These are phyloP conservation scores for Anthopleura xanthogrammica DNA, from an alignment of 92 coral and sea anemone genomes.

Conservation along the genomic window DNA sequence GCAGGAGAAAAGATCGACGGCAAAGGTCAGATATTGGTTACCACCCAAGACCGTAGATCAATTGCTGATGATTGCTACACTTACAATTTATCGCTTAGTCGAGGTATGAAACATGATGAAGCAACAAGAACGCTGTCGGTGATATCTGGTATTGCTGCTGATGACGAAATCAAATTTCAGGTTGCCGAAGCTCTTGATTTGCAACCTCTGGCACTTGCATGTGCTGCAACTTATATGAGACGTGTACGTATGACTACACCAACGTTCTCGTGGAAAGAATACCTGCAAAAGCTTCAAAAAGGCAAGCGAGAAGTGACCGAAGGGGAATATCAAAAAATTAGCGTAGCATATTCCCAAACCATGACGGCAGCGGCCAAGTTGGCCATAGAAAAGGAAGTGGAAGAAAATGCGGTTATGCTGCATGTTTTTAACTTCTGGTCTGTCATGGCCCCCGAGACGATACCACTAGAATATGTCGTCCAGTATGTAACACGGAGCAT, in stretches of 20 bases:
- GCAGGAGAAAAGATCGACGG: conserved; percentile 16
- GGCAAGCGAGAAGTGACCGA: not conserved
- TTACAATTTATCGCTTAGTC: conserved; percentile 17
- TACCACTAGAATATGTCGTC: not conserved
- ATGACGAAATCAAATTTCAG: not conserved
- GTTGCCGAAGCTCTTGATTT: conserved; percentile 24
- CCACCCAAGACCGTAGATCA: conserved; percentile 19
- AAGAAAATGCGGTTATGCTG: not conserved
- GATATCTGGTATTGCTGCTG: conserved; percentile 17
- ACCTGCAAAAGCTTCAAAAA: not conserved
- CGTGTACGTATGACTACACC: not conserved
- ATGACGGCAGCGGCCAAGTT: not conserved
- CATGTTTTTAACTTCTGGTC: not conserved
- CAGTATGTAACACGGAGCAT: not conserved
- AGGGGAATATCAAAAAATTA: not conserved
- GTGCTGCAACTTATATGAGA: conserved; percentile 25
- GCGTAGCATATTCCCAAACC: not conserved
- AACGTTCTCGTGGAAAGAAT: not conserved
- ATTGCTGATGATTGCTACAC: conserved; percentile 2
- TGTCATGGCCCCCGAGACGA: not conserved
- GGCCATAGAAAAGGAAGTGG: not conserved
- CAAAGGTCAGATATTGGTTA: conserved; percentile 31
- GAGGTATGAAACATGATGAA: conserved; percentile 27
- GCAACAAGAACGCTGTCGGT: conserved; percentile 2
- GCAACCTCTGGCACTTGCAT: conserved; percentile 35